Evolutionary conservation across 2,888 invertebrate genomes (phyloP).

Genomic region (Drosophila meridionalis): DNA sequence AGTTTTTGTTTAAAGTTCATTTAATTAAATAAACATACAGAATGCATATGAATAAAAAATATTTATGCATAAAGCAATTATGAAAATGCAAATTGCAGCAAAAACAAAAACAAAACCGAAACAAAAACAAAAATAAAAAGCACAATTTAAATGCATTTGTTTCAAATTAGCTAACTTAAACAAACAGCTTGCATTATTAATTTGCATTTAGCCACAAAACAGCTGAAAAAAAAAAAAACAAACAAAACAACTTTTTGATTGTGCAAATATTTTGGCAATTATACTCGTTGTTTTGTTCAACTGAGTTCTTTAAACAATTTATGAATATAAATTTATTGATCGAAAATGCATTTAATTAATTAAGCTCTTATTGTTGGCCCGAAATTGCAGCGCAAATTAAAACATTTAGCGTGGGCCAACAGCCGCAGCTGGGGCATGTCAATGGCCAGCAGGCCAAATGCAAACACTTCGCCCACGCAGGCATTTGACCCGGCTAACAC

Average conservation of each 20-base stretch:
- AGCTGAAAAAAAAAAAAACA: not conserved
- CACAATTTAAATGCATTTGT: conserved; percentile 24
- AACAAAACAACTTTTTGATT: not conserved
- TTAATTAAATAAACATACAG: conserved; percentile 38
- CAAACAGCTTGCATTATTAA: conserved; percentile 70
- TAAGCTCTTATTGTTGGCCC: conserved; percentile 1
- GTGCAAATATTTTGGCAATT: conserved; percentile 68
- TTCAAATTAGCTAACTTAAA: conserved; percentile 66
- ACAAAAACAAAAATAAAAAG: not conserved
- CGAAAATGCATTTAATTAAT: conserved; percentile 39
- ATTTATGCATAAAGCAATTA: conserved; percentile 26
- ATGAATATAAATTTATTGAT: conserved; percentile 33
- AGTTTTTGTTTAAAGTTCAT: conserved; percentile 25
- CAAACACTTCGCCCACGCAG: not conserved
- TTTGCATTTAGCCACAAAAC: conserved; percentile 56
- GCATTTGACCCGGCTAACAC: conserved; percentile 29
- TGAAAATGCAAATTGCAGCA: conserved; percentile 40
- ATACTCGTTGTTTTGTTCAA: conserved; percentile 6
- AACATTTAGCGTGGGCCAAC: not conserved
- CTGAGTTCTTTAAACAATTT: conserved; percentile 9
- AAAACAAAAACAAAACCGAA: not conserved
- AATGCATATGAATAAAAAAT: conserved; percentile 1
- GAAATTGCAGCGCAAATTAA: conserved; percentile 7
- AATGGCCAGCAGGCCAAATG: conserved; percentile 4
- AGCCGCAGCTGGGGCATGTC: not conserved